phyloP scores from a whole-genome alignment of 2,888 invertebrate genomes.

The Hoplodrina blanda region DNA sequence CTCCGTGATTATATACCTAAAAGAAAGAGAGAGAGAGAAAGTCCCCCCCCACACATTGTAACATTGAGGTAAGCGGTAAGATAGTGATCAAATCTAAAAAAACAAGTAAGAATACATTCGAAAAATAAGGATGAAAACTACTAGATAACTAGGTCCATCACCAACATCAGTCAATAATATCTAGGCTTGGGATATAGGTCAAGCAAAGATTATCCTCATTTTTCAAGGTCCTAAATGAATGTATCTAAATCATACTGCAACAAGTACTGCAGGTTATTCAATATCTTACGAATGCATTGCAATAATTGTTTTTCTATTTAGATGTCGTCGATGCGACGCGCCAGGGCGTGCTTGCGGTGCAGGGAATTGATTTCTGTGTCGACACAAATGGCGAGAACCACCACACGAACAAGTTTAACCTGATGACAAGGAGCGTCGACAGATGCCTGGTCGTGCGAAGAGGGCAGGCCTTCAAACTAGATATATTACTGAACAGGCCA shows the following conservation, averaged over 20 bases:
- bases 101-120: background rate
- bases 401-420: slow-evolving; percentile 94
- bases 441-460: slow-evolving; percentile 94
- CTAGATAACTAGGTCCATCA: too few species aligned
- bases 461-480: slow-evolving; percentile 95
- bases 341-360: slow-evolving; percentile 92
- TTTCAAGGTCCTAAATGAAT: slow-evolving; percentile 10
- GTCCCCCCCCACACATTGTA: background rate
- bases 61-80: background rate
- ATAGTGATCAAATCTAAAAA: background rate
- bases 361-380: slow-evolving; percentile 93
- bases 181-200: background rate
- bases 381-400: slow-evolving; percentile 94
- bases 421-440: slow-evolving; percentile 91
- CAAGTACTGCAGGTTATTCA: slow-evolving; percentile 10
- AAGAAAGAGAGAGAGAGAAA: too few species aligned
- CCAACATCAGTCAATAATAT: background rate
- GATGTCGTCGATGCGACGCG: slow-evolving; percentile 87
- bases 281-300: slow-evolving; percentile 23
- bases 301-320: slow-evolving; percentile 70
- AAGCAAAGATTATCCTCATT: background rate
- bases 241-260: background rate
- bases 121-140: too few species aligned
- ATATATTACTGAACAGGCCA: slow-evolving; percentile 93
- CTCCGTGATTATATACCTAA: background rate